Conservation (phyloP, 2,888 invertebrate genomes). For the Laothoe populi region DNA sequence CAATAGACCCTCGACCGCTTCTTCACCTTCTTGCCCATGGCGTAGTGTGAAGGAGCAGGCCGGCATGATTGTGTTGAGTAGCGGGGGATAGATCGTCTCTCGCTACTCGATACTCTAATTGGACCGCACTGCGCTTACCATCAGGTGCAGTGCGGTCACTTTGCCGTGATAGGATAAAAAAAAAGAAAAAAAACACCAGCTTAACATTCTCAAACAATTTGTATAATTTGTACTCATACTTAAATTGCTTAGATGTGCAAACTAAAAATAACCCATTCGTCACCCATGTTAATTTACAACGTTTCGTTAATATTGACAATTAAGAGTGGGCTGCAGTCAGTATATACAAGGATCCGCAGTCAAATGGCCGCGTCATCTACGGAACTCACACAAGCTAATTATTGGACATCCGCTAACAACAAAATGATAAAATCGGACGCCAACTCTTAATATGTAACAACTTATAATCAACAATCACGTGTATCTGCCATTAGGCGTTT, state of each 20-base stretch:
- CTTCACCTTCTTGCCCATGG: too few relatives aligned
- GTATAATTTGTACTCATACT: not conserved
- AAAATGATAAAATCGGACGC: slow-evolving; percentile 51
- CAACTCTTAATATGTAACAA: slow-evolving; percentile 59
- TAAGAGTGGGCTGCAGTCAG: not conserved
- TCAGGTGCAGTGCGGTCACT: too few relatives aligned
- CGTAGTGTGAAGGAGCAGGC: too few relatives aligned
- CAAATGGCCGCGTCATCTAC: not conserved
- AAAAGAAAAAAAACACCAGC: not conserved
- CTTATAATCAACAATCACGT: slow-evolving; percentile 50
- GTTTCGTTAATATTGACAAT: slow-evolving; percentile 12
- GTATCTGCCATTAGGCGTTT: slow-evolving; percentile 58
- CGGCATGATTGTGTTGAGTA: too few relatives aligned
- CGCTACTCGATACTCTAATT: too few relatives aligned
- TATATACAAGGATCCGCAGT: slow-evolving; percentile 4
- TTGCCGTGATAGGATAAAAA: too few relatives aligned
- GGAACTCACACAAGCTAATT: slow-evolving; percentile 19
- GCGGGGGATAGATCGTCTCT: too few relatives aligned
- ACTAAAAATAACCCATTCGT: slow-evolving; percentile 15
- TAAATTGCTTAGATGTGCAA: not conserved
- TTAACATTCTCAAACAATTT: not conserved
- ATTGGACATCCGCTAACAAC: slow-evolving; percentile 33
- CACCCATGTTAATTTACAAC: slow-evolving; percentile 13
- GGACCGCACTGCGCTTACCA: too few relatives aligned
- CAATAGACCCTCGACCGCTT: too few relatives aligned